These are phyloP conservation scores for Tragulus kanchil DNA, from an alignment of 2,113 vertebrate genomes.

Conservation along the genomic window DNA sequence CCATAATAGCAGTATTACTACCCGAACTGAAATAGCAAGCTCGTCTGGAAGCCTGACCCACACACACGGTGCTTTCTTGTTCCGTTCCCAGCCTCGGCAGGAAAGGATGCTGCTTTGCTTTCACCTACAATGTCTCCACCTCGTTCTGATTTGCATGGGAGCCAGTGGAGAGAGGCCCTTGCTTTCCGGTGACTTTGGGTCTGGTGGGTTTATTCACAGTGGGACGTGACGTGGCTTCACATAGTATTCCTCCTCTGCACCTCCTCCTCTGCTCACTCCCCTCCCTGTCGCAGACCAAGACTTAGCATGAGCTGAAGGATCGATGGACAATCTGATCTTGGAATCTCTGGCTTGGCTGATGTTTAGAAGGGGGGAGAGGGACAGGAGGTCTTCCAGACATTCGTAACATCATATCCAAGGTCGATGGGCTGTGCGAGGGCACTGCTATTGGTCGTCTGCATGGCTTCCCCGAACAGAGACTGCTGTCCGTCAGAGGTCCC, in stretches of 20 bases:
- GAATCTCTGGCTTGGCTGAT: background rate
- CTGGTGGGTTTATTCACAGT: background rate
- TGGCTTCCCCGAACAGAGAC: background rate
- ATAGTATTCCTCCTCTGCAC: background rate
- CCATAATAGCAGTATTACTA: background rate
- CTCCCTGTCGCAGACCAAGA: background rate
- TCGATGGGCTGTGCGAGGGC: background rate
- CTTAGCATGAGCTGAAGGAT: background rate
- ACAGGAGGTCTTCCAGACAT: background rate
- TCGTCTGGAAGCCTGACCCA: background rate
- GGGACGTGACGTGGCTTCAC: background rate
- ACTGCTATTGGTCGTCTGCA: background rate
- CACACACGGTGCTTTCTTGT: background rate
- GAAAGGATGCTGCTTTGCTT: background rate
- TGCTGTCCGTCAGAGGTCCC: background rate
- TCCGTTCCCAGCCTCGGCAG: background rate
- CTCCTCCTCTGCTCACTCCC: background rate
- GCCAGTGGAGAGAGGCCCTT: background rate
- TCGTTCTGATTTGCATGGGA: background rate
- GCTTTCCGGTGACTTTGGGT: background rate
- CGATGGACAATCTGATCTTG: background rate
- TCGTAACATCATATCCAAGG: background rate
- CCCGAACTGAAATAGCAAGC: background rate
- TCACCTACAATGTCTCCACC: background rate
- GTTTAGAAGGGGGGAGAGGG: background rate